Percentiles rank a stretch among this genome's conserved stretches.
These are phyloP conservation scores for Chloroceryle amazona DNA, from an alignment of 2,797 vertebrate genomes.

Conservation along the genomic window DNA sequence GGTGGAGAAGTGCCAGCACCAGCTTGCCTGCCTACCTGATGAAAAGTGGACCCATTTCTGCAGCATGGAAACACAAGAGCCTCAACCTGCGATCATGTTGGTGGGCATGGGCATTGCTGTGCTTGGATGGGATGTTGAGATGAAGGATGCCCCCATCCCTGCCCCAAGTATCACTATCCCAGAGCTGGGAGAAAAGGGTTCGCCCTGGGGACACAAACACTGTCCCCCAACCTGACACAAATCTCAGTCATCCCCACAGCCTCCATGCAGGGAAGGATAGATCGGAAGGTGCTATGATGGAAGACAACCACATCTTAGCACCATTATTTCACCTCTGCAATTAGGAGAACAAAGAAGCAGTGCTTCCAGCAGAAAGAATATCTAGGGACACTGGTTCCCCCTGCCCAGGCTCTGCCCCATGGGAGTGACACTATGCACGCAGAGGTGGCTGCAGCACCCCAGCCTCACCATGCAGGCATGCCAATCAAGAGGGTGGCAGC, in stretches of 20 bases:
- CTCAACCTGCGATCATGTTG: accelerated
- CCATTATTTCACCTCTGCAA: not conserved
- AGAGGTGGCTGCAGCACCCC: not conserved
- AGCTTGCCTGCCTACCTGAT: not conserved
- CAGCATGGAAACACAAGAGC: not conserved
- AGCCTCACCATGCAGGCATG: not conserved
- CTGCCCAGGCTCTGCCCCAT: not conserved
- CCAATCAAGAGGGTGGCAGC: not conserved
- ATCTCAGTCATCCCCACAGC: accelerated
- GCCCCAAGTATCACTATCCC: not conserved
- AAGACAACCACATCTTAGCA: accelerated
- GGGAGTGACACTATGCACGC: not conserved
- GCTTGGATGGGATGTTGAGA: not conserved
- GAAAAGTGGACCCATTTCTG: not conserved
- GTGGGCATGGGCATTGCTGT: accelerated
- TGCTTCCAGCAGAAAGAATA: not conserved
- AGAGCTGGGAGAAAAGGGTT: not conserved
- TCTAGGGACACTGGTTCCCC: not conserved
- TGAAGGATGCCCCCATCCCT: not conserved
- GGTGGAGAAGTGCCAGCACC: not conserved
- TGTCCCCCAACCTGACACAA: accelerated
- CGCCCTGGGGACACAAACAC: accelerated
- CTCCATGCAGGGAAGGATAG: not conserved
- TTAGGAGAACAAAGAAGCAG: not conserved
- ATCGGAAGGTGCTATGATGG: accelerated